A percentile compares a stretch with the other conserved stretches of the same genome.
Evolutionary conservation across 2,113 vertebrate species (phyloP).

Genomic region (Platysternon megacephalum): DNA sequence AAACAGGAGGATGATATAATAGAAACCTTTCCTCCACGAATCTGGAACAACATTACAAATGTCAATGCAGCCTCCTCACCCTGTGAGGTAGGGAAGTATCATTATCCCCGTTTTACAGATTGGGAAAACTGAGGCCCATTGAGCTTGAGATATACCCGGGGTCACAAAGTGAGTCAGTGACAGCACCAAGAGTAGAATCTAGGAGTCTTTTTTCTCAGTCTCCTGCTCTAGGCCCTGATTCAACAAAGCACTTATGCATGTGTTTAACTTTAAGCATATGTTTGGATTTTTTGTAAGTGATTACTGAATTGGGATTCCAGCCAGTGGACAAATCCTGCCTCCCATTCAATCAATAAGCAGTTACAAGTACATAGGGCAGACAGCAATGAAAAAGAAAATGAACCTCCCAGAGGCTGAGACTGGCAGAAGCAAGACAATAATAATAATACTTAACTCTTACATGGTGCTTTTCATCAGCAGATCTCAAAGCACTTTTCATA

Average conservation of each 20-base stretch:
- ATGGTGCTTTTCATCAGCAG: not conserved
- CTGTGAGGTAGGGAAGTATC: slow-evolving; percentile 40
- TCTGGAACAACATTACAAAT: slow-evolving; percentile 31
- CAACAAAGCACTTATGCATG: not conserved
- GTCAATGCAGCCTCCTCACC: slow-evolving; percentile 17
- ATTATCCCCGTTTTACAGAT: slow-evolving; percentile 5
- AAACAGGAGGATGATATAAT: not conserved
- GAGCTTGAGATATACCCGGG: not conserved
- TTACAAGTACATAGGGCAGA: not conserved
- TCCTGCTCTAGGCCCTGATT: slow-evolving; percentile 2
- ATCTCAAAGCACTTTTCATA: not conserved
- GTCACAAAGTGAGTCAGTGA: not conserved
- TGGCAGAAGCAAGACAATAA: not conserved
- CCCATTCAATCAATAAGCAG: not conserved
- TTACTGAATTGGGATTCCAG: not conserved
- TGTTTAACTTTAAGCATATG: not conserved
- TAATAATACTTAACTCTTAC: not conserved
- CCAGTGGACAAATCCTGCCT: not conserved
- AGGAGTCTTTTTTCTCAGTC: not conserved
- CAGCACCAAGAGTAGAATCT: not conserved
- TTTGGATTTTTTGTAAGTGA: not conserved
- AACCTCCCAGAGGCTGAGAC: not conserved
- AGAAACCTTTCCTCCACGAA: slow-evolving; percentile 16
- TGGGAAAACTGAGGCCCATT: slow-evolving; percentile 23
- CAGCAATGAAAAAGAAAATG: slow-evolving; percentile 8